Evolutionary conservation across 1,140 invertebrate genomes (phyloP).

Genomic region (Pararge aegeria): DNA sequence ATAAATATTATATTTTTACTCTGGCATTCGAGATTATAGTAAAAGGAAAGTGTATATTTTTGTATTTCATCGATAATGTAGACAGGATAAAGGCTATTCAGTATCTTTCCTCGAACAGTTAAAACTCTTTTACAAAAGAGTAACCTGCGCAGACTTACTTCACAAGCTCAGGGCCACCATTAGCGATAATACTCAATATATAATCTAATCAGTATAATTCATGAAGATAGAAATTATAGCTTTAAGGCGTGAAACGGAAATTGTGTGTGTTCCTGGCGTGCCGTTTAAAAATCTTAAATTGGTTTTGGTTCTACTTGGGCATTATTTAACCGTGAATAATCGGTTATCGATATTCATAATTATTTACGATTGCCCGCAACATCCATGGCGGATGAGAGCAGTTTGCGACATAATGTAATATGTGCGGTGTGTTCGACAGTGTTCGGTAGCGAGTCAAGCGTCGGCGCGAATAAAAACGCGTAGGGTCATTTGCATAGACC

Average conservation of each 20-base stretch:
- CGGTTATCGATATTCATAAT: slow-evolving; percentile 69
- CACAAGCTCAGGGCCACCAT: slow-evolving; percentile 9
- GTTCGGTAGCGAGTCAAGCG: slow-evolving; percentile 50
- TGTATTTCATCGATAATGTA: slow-evolving; percentile 39
- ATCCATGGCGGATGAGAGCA: slow-evolving; percentile 69
- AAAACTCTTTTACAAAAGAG: slow-evolving; percentile 2
- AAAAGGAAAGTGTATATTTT: slow-evolving; percentile 11
- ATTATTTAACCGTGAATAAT: slow-evolving; percentile 43
- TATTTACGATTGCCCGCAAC: slow-evolving; percentile 65
- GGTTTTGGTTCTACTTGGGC: slow-evolving; percentile 31
- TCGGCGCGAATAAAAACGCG: slow-evolving; percentile 55
- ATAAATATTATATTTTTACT: too few species aligned
- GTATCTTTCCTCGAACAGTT: slow-evolving; percentile 20
- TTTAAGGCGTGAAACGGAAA: slow-evolving; percentile 37
- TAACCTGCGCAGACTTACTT: slow-evolving; percentile 5
- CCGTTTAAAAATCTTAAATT: slow-evolving; percentile 36
- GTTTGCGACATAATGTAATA: slow-evolving; percentile 66
- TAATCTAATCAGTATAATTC: slow-evolving; percentile 26
- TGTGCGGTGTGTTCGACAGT: slow-evolving; percentile 49
- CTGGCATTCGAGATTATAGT: too few species aligned
- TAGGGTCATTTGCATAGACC: slow-evolving; percentile 73
- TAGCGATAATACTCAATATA: slow-evolving; percentile 17
- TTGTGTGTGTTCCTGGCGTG: slow-evolving; percentile 30
- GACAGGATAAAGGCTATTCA: slow-evolving; percentile 30
- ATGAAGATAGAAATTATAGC: slow-evolving; percentile 31